These are phyloP conservation scores for Mnemiopsis leidyi DNA, from an alignment of 37 sponge, comb jelly and placozoan species.

Conservation along the genomic window DNA sequence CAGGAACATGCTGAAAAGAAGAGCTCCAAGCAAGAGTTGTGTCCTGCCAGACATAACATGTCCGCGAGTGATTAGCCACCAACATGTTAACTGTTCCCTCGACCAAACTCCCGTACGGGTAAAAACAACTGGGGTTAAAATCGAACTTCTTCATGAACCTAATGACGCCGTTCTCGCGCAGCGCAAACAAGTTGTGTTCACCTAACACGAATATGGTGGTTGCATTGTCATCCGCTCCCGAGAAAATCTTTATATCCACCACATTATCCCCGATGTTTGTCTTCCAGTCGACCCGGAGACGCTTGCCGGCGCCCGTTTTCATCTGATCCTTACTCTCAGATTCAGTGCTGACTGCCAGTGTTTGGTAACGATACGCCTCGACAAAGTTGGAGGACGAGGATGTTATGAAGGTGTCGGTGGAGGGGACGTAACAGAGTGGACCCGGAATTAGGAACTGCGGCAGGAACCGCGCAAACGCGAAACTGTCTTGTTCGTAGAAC, in stretches of 20 bases:
- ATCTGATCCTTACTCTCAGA: conserved; percentile 50
- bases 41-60: conserved; percentile 73
- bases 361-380: conserved; percentile 71
- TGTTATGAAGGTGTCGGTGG: conserved; percentile 75
- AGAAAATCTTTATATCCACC: conserved; percentile 68
- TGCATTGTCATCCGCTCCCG: conserved; percentile 13
- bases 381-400: conserved; percentile 70
- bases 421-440: conserved; percentile 74
- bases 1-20: not conserved
- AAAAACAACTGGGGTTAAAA: conserved; percentile 66
- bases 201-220: conserved; percentile 68
- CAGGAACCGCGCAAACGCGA: conserved; percentile 75
- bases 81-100: conserved; percentile 71
- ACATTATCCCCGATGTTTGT: conserved; percentile 79
- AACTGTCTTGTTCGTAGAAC: conserved; percentile 72
- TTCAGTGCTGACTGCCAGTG: conserved; percentile 64
- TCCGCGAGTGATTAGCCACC: conserved; percentile 69
- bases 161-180: conserved; percentile 73
- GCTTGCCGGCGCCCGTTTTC: conserved; percentile 63
- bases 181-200: conserved; percentile 74
- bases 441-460: conserved; percentile 90
- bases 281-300: conserved; percentile 72
- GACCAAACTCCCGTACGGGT: conserved; percentile 65
- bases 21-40: conserved; percentile 61
- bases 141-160: conserved; percentile 82